A percentile compares a stretch with the other conserved stretches of the same genome.
These are phyloP conservation scores for Malthinus seriepunctatus DNA, from an alignment of 2,888 invertebrate genomes.

Conservation along the genomic window DNA sequence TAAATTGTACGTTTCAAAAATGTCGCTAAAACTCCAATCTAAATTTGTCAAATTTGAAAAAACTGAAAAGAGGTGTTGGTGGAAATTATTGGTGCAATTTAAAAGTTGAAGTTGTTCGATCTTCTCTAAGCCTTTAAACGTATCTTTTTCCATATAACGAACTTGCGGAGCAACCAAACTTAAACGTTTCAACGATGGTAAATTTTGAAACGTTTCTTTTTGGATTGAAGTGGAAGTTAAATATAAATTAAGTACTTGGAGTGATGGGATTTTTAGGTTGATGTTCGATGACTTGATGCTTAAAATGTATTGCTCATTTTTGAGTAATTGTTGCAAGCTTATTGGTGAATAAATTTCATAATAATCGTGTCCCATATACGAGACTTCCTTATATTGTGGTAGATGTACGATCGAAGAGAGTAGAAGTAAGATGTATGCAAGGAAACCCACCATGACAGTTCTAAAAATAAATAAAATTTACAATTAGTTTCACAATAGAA, in stretches of 20 bases:
- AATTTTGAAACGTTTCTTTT: background rate
- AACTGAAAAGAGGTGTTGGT: background rate
- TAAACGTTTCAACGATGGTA: background rate
- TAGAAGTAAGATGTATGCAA: background rate
- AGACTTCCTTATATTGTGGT: background rate
- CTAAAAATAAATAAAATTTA: background rate
- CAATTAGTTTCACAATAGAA: background rate
- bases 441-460: background rate
- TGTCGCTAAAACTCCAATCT: background rate
- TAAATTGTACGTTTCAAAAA: background rate
- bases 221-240: background rate
- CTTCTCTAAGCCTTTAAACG: background rate
- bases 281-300: no score
- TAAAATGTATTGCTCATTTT: no score
- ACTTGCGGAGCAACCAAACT: background rate
- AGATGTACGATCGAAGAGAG: background rate
- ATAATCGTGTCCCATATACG: background rate
- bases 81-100: background rate
- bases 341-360: slow-evolving; percentile 3
- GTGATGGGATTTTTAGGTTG: no score
- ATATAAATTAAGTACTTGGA: background rate
- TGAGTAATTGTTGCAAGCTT: background rate
- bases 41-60: background rate
- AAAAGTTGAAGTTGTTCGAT: background rate
- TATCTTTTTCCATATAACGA: background rate